These are phyloP conservation scores for Beaufortia kweichowensis DNA, from an alignment of 2,113 vertebrate genomes.

Conservation along the genomic window DNA sequence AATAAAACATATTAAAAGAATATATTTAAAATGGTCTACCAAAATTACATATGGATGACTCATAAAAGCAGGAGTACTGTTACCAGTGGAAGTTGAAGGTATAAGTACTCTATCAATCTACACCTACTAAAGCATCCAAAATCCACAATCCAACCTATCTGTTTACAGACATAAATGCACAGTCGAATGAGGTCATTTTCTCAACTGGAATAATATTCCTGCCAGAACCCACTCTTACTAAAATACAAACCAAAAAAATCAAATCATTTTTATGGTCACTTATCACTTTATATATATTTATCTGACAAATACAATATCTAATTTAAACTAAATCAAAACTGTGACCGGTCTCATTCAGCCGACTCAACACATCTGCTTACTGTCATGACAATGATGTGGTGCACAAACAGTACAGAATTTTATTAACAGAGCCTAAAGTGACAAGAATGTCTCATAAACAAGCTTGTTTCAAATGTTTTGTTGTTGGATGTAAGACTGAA, in stretches of 20 bases:
- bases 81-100: neutral
- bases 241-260: slow-evolving; percentile 28
- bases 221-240: neutral
- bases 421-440: no score
- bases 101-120: neutral
- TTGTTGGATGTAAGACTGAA: no score
- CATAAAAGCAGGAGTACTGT: neutral
- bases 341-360: no score
- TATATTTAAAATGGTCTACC: slow-evolving; percentile 15
- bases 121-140: neutral
- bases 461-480: no score
- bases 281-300: neutral
- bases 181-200: neutral
- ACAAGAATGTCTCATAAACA: no score
- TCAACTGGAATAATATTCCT: neutral
- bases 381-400: no score
- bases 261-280: neutral
- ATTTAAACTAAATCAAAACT: no score
- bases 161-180: slow-evolving; percentile 7
- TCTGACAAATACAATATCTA: slow-evolving; percentile 8
- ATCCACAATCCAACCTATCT: neutral
- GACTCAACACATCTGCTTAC: no score
- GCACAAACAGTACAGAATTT: no score
- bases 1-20: no score
- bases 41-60: neutral